Conservation (phyloP, 2,888 invertebrate genomes). For the Habrosyne pyritoides region DNA sequence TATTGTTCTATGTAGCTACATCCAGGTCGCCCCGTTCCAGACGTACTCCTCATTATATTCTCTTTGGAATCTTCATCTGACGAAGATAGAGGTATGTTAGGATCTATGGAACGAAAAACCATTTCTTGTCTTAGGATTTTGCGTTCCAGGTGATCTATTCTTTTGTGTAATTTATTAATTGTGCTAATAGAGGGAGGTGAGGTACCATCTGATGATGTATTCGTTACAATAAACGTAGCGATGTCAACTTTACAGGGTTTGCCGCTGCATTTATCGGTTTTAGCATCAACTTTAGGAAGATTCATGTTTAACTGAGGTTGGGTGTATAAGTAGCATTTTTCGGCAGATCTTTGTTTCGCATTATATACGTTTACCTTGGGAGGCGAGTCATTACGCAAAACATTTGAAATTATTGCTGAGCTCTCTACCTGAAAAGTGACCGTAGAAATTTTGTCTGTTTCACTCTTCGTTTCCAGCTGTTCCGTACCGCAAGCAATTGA, state of each 20-base stretch:
- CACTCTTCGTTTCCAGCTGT: constrained; percentile 34
- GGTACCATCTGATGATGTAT: constrained; percentile 54
- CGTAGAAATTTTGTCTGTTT: constrained; percentile 41
- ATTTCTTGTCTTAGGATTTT: constrained; percentile 69
- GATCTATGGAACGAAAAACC: constrained; percentile 66
- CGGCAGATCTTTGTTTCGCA: constrained; percentile 44
- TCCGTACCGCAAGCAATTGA: constrained; percentile 43
- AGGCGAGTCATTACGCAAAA: constrained; percentile 37
- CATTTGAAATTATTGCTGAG: constrained; percentile 46
- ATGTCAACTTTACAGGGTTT: constrained; percentile 56
- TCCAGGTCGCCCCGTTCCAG: constrained; percentile 52
- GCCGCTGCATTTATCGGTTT: constrained; percentile 40
- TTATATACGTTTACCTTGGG: constrained; percentile 41
- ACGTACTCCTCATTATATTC: constrained; percentile 45
- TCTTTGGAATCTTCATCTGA: constrained; percentile 63
- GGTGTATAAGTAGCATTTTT: constrained; percentile 65
- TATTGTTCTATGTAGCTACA: constrained; percentile 77
- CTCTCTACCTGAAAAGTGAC: constrained; percentile 44
- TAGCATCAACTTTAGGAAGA: constrained; percentile 51
- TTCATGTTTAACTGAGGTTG: constrained; percentile 61
- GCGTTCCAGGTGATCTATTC: constrained; percentile 64
- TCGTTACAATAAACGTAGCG: constrained; percentile 56
- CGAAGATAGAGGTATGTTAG: constrained; percentile 58
- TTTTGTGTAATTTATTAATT: constrained; percentile 54
- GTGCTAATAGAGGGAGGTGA: constrained; percentile 35